A percentile compares a stretch with the other conserved stretches of the same genome.
Conservation (phyloP, 2,797 vertebrate genomes). For the Sebastes miniatus region DNA sequence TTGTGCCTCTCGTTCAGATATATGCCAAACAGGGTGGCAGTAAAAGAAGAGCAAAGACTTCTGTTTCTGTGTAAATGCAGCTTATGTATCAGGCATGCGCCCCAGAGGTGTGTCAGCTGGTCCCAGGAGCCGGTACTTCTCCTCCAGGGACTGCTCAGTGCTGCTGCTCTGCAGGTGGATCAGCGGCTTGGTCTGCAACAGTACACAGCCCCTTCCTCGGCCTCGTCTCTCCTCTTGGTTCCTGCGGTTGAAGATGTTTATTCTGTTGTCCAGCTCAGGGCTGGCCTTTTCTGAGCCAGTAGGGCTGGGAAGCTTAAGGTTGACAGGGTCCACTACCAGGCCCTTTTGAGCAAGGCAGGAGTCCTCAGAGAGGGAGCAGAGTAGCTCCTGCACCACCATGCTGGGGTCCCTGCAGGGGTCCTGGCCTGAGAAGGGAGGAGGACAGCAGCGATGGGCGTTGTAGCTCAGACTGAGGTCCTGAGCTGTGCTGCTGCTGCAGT, state of each 20-base stretch:
- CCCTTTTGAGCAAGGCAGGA: conserved; percentile 87
- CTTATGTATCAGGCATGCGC: conserved; percentile 86
- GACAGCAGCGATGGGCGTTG: conserved; percentile 58
- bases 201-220: conserved; percentile 63
- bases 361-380: conserved; percentile 90
- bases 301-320: conserved; percentile 87
- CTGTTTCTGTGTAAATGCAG: conserved; percentile 52
- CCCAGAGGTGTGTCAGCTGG: conserved; percentile 82
- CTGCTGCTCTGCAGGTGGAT: conserved; percentile 84
- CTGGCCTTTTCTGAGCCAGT: conserved; percentile 82
- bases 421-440: conserved; percentile 66
- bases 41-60: conserved; percentile 32
- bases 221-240: conserved; percentile 87
- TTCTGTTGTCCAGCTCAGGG: conserved; percentile 85
- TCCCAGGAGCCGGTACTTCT: conserved; percentile 87
- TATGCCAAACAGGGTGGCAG: conserved; percentile 47
- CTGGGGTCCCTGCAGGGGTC: conserved; percentile 72
- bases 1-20: conserved; percentile 33
- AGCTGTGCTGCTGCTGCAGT: conserved; percentile 84
- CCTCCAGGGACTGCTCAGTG: conserved; percentile 77
- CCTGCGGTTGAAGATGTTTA: conserved; percentile 88
- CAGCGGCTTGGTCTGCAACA: conserved; percentile 88
- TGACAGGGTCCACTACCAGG: conserved; percentile 86
- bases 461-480: conserved; percentile 79
- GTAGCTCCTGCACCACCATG: conserved; percentile 87